These are phyloP conservation scores for Myiagra hebetior DNA, from an alignment of 2,113 vertebrate species.

Conservation along the genomic window DNA sequence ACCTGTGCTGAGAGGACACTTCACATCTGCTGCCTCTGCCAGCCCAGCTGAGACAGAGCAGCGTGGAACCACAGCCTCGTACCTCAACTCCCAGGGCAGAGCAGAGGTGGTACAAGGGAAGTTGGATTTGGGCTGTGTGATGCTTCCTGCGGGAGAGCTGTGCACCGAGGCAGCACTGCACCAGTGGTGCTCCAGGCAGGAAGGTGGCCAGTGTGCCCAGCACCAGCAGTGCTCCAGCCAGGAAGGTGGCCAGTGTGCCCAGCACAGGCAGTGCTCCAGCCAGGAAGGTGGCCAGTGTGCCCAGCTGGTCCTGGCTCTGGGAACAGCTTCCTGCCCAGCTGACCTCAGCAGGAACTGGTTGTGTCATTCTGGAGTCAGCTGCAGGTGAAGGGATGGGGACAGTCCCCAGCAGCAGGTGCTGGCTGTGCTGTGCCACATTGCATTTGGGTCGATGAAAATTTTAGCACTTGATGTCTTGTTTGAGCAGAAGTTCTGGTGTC, in stretches of 20 bases:
- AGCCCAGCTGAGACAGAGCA: neutral
- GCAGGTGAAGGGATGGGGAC: neutral
- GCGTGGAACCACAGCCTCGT: neutral
- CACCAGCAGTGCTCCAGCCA: neutral
- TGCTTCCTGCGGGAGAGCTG: neutral
- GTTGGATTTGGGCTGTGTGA: neutral
- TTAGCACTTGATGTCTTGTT: neutral
- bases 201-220: neutral
- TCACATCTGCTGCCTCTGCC: neutral
- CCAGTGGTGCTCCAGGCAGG: accelerated
- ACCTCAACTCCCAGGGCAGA: neutral
- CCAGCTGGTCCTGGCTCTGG: neutral
- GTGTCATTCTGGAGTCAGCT: neutral
- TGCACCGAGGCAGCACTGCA: neutral
- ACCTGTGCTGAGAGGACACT: neutral
- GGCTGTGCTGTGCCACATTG: neutral
- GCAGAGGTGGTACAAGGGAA: neutral
- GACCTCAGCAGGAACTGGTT: neutral
- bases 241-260: too few species aligned
- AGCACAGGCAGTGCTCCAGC: too few species aligned
- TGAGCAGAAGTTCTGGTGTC: neutral
- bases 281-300: accelerated
- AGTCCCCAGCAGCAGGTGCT: neutral
- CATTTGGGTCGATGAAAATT: neutral
- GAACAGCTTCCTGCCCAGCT: neutral